phyloP scores from a whole-genome alignment of 1,140 invertebrate genomes.

The Temnothorax curvispinosus region DNA sequence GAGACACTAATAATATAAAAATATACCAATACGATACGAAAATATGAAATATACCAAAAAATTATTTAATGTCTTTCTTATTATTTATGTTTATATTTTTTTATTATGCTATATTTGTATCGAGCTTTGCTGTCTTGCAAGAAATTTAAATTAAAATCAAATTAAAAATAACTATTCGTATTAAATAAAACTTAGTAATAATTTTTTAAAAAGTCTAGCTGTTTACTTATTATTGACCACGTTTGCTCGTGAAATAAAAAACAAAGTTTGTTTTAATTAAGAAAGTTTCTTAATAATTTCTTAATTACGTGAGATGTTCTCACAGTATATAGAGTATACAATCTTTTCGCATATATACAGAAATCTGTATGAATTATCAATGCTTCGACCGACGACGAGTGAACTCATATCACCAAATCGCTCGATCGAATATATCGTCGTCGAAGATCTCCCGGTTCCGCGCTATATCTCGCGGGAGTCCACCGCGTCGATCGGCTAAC shows the following conservation, averaged over 20 bases:
- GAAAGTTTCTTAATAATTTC: too few species aligned
- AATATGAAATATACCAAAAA: neutral
- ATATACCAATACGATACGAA: neutral
- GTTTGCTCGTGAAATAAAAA: neutral
- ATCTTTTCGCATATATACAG: neutral
- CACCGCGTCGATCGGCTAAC: slow-evolving; percentile 7
- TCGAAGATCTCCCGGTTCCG: neutral
- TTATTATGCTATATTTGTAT: too few species aligned
- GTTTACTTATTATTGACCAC: neutral
- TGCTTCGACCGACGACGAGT: neutral
- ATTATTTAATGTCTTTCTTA: neutral
- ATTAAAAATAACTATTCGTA: too few species aligned
- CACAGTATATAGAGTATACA: too few species aligned
- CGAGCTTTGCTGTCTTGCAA: too few species aligned
- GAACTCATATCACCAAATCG: neutral
- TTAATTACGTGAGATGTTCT: too few species aligned
- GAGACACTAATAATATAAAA: neutral
- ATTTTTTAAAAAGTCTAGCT: too few species aligned
- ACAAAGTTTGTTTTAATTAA: neutral
- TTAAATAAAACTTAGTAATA: too few species aligned
- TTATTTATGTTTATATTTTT: too few species aligned
- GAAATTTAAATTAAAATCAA: too few species aligned
- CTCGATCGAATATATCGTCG: neutral
- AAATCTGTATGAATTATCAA: neutral
- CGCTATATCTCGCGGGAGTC: neutral